phyloP scores from a whole-genome alignment of 2,797 vertebrate genomes.

The Iguana delicatissima region DNA sequence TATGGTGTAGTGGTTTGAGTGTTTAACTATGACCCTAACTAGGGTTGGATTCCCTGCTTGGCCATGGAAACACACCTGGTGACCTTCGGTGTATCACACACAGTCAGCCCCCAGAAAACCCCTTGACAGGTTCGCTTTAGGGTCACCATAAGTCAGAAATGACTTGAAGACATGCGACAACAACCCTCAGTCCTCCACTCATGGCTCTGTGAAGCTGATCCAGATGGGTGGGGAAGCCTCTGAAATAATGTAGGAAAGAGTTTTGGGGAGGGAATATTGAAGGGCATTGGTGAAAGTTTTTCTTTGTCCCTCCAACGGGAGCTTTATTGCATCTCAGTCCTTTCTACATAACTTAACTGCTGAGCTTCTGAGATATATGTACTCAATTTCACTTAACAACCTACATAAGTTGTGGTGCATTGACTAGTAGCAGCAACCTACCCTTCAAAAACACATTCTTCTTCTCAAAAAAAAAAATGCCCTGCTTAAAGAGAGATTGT shows the following conservation, averaged over 20 bases:
- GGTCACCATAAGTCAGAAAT: too few species aligned
- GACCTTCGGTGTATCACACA: too few species aligned
- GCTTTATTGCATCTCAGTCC: neutral
- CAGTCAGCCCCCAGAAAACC: too few species aligned
- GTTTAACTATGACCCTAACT: too few species aligned
- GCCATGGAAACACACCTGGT: too few species aligned
- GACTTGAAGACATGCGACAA: too few species aligned
- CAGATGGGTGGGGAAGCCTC: neutral
- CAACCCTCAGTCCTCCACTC: neutral
- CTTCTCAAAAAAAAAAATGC: neutral
- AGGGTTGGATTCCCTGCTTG: too few species aligned
- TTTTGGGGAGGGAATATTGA: neutral
- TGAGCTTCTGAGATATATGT: neutral
- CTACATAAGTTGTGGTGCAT: neutral
- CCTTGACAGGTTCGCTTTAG: too few species aligned
- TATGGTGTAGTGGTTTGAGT: too few species aligned
- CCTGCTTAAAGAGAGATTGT: constrained; percentile 48
- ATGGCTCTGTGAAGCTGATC: neutral
- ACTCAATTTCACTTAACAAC: neutral
- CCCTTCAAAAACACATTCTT: neutral
- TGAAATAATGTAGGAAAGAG: neutral
- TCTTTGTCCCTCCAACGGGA: neutral
- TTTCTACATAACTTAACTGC: neutral
- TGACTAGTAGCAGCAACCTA: constrained; percentile 57
- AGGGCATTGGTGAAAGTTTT: neutral